Percentiles rank a stretch among this genome's conserved stretches.
phyloP scores from a whole-genome alignment of 2,888 invertebrate genomes.

The Sarcophaga caerulescens region DNA sequence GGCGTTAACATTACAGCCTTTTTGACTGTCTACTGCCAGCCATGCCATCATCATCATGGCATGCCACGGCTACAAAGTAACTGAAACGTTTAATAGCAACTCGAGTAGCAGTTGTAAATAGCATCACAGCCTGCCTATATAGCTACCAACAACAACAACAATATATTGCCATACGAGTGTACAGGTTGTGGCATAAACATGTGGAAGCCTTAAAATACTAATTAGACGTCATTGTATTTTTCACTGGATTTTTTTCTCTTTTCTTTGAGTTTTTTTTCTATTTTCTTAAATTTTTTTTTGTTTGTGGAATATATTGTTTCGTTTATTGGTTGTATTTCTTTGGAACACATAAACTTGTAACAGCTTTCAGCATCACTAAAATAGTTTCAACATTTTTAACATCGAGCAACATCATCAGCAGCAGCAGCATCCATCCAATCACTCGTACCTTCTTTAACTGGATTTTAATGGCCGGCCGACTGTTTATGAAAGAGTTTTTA shows the following conservation, averaged over 20 bases:
- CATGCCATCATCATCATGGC: neutral
- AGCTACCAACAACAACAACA: neutral
- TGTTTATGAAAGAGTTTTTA: slow-evolving; percentile 43
- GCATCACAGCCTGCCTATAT: slow-evolving; percentile 16
- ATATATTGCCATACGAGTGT: neutral
- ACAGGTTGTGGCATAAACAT: slow-evolving; percentile 53
- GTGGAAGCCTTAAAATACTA: slow-evolving; percentile 70
- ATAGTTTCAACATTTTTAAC: slow-evolving; percentile 19
- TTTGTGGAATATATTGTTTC: neutral
- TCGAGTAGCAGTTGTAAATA: neutral
- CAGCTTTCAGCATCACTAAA: slow-evolving; percentile 15
- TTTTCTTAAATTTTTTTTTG: neutral
- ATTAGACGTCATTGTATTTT: slow-evolving; percentile 69
- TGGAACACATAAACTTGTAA: slow-evolving; percentile 40
- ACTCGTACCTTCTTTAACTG: neutral
- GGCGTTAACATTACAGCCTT: slow-evolving; percentile 40
- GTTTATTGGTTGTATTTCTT: neutral
- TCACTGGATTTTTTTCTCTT: slow-evolving; percentile 30
- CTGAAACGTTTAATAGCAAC: neutral
- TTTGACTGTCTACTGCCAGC: neutral
- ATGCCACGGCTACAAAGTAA: neutral
- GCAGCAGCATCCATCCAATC: neutral
- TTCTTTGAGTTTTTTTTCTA: neutral
- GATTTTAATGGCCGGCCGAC: neutral
- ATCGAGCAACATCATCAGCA: neutral